Evolutionary conservation across 2,888 invertebrate genomes (phyloP), one percentile per base, ranked within the genome.

Genomic region (Incurvaria masculella): DNA sequence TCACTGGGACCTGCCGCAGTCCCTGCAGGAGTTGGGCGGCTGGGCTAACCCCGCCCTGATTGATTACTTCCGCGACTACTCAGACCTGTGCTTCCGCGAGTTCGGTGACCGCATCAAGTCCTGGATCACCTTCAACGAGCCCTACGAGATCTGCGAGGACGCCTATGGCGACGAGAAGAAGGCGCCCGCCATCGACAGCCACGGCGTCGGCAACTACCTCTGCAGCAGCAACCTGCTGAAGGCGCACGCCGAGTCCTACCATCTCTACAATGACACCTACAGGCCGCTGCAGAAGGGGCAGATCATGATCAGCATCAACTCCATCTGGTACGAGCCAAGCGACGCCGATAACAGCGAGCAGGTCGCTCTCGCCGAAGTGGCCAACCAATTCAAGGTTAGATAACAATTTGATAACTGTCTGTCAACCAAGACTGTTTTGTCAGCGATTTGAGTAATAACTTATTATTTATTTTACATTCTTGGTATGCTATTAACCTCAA

Each of bases 81-180:
- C 83, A 3, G 70, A 75, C 48, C 45, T 83, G 2, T 76, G 81
- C 61, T 84, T 76, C 61, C 68, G 68, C 51, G 66, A 74, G 49
- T 83, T 82, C 54, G 84, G 83, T 23, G 76, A 74, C 55, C 72
- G 71, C 58, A 81, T 84, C 44, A 83, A 85, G 56, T 73, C 74
- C 5, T 89, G 88, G 86, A 81, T 86, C 42, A 88, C 89, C 0
- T 73, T 88, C 54, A 89, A 89, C 59, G 87, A 87, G 57, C 86
- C 86, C 0, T 78, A 72, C 49, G 78, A 80, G 52, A 70, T 79
- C 42, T 81, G 81, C 57, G 70, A 73, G 52, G 69, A 72, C 44
- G 81, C 80, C 61, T 72, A 86, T 57, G 83, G 81, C 8, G 72
- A 72, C 53, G 67, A 63, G 0, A 69, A 68, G 54, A 78, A 76